Percentiles rank a stretch among this genome's conserved stretches.
These are phyloP conservation scores for Rousettus leschenaultii DNA, from an alignment of 2,113 vertebrate species.

Conservation along the genomic window DNA sequence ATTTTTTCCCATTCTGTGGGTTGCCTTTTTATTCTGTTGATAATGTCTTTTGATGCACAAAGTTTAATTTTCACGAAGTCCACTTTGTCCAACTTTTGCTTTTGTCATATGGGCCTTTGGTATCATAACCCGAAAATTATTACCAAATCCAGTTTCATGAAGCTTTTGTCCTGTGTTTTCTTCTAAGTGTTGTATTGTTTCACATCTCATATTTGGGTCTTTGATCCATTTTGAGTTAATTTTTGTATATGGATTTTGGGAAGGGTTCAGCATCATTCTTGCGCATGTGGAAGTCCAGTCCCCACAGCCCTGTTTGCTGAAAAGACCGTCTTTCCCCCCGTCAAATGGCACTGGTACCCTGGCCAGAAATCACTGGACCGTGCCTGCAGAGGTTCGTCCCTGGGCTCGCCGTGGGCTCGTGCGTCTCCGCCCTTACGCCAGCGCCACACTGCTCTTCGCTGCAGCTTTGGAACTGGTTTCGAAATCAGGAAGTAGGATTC, in stretches of 20 bases:
- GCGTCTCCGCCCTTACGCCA: background rate
- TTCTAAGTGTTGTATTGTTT: background rate
- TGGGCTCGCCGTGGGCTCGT: background rate
- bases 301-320: background rate
- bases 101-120: background rate
- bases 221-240: background rate
- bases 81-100: background rate
- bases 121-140: background rate
- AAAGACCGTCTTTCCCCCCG: background rate
- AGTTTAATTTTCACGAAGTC: background rate
- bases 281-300: background rate
- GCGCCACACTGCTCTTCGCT: background rate
- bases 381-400: background rate
- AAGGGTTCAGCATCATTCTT: background rate
- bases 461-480: background rate
- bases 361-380: background rate
- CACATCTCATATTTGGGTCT: background rate
- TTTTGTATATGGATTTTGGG: background rate
- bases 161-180: background rate
- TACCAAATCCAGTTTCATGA: background rate
- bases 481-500: background rate
- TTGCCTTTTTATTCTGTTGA: background rate
- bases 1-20: background rate
- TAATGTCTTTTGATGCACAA: background rate
- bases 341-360: background rate